phyloP scores from a whole-genome alignment of 2,113 vertebrate species.

The Podarcis cretensis region DNA sequence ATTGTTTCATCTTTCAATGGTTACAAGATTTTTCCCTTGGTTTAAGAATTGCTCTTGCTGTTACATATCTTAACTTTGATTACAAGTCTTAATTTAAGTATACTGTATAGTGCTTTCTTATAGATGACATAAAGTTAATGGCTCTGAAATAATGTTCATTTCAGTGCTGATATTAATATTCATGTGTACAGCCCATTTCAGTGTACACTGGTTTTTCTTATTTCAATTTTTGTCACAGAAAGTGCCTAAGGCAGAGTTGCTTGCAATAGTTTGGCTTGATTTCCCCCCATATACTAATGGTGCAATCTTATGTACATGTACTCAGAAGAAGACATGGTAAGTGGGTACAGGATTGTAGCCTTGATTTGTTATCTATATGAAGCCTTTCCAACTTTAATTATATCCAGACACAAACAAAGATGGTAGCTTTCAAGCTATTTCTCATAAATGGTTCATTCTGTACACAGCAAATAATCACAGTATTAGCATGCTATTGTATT shows the following conservation, averaged over 20 bases:
- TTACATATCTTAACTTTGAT: constrained; percentile 16
- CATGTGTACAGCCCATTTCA: not conserved
- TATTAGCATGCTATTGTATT: not conserved
- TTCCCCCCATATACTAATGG: not conserved
- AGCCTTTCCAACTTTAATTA: not conserved
- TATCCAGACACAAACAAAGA: not conserved
- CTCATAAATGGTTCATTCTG: not conserved
- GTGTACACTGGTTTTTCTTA: not conserved
- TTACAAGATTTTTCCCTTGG: constrained; percentile 24
- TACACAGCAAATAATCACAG: accelerated
- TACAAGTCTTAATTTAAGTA: constrained; percentile 33
- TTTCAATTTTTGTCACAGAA: not conserved
- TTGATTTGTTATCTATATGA: not conserved
- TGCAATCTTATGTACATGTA: not conserved
- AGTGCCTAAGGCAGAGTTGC: not conserved
- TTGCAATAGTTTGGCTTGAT: not conserved
- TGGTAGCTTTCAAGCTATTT: not conserved
- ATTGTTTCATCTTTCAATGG: constrained; percentile 50
- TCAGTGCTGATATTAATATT: not conserved
- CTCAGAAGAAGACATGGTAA: not conserved
- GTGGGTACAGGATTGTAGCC: not conserved
- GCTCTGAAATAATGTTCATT: constrained; percentile 20
- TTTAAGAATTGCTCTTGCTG: constrained; percentile 24
- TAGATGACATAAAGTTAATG: constrained; percentile 31
- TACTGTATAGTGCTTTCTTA: constrained; percentile 33